Percentiles rank a stretch among this genome's conserved stretches.
These are phyloP conservation scores for Lucinisca nassula DNA, from an alignment of 2,888 invertebrate species.

Conservation along the genomic window DNA sequence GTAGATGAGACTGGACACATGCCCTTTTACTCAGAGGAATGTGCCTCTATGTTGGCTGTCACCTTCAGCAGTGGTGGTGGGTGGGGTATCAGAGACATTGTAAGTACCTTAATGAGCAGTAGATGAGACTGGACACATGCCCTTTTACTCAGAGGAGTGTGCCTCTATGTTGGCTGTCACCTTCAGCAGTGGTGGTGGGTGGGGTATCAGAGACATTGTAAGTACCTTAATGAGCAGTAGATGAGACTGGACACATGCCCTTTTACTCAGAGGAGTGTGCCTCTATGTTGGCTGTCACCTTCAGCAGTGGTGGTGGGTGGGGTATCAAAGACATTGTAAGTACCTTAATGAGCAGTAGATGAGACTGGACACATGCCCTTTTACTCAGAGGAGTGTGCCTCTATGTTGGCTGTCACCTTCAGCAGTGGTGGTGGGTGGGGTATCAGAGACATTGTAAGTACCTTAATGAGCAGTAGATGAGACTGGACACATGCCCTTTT, in stretches of 20 bases:
- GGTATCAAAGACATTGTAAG: conserved; percentile 85
- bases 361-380: conserved; percentile 87
- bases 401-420: conserved; percentile 88
- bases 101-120: conserved; percentile 87
- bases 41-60: conserved; percentile 88
- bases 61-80: conserved; percentile 87
- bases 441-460: conserved; percentile 85
- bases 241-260: conserved; percentile 87
- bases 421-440: conserved; percentile 85
- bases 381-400: conserved; percentile 88
- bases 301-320: conserved; percentile 85
- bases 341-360: conserved; percentile 87
- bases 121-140: conserved; percentile 87
- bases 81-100: conserved; percentile 82
- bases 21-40: conserved; percentile 88
- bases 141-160: conserved; percentile 88
- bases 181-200: conserved; percentile 86
- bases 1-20: conserved; percentile 87
- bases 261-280: conserved; percentile 88
- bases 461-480: conserved; percentile 87
- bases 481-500: conserved; percentile 87
- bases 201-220: conserved; percentile 84
- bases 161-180: conserved; percentile 88
- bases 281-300: conserved; percentile 88
- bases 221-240: conserved; percentile 87